Conservation (phyloP, 2,113 vertebrate genomes). For the Nestor notabilis region DNA sequence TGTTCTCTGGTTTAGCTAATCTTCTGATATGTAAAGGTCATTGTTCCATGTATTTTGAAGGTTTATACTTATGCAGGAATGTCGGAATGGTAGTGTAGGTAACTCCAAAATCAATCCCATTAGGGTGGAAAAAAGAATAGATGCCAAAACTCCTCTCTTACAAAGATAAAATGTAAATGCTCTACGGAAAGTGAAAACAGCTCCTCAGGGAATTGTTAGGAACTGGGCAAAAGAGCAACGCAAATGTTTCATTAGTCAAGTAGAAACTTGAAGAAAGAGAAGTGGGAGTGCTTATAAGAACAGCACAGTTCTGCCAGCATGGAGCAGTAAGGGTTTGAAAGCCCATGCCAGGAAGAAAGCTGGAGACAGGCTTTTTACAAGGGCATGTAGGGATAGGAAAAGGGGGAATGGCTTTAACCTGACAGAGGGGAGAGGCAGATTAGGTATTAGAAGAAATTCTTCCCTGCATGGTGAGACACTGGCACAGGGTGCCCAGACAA, state of each 20-base stretch:
- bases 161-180: conserved; percentile 72
- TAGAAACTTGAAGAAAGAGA: conserved; percentile 39
- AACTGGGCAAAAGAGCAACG: conserved; percentile 66
- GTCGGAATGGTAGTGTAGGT: conserved; percentile 49
- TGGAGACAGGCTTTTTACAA: not conserved
- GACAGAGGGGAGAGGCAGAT: not conserved
- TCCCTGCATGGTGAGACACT: not conserved
- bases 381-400: not conserved
- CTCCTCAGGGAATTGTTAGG: conserved; percentile 58
- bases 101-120: conserved; percentile 60
- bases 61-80: conserved; percentile 32
- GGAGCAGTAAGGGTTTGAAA: not conserved
- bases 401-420: not conserved
- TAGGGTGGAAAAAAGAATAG: conserved; percentile 38
- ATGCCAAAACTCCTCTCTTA: conserved; percentile 53
- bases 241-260: conserved; percentile 50
- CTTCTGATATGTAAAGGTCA: conserved; percentile 56
- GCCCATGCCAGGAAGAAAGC: not conserved
- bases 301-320: not conserved
- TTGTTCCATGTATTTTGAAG: conserved; percentile 48
- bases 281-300: conserved; percentile 4
- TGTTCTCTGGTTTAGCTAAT: conserved; percentile 57
- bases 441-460: not conserved
- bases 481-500: not conserved
- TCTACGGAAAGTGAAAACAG: conserved; percentile 66